Evolutionary conservation across 2,888 invertebrate species (phyloP).

Genomic region (Agrochola circellaris): DNA sequence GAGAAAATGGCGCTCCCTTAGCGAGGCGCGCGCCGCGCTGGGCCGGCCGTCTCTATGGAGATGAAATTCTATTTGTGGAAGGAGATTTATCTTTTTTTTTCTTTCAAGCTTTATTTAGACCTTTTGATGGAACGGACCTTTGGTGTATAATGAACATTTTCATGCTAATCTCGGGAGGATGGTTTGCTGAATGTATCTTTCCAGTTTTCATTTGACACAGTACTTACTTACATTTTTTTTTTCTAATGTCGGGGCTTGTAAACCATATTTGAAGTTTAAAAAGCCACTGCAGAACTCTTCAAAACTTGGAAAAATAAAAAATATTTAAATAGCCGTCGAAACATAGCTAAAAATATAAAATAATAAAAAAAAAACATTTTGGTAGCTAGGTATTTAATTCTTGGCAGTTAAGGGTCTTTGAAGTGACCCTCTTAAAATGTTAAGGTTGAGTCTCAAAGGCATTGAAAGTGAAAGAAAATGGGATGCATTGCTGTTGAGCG

Average conservation of each 20-base stretch:
- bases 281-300: no score
- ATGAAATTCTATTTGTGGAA: constrained; percentile 64
- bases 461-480: constrained; percentile 9
- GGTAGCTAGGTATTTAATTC: neutral
- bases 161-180: constrained; percentile 31
- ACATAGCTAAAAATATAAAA: neutral
- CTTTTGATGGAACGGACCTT: constrained; percentile 58
- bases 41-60: constrained; percentile 44
- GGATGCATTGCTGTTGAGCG: constrained; percentile 20
- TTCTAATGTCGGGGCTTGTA: no score
- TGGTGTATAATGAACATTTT: constrained; percentile 51
- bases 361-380: neutral
- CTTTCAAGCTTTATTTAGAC: constrained; percentile 56
- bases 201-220: constrained; percentile 17
- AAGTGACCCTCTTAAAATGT: constrained; percentile 25
- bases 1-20: constrained; percentile 67
- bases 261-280: neutral
- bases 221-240: neutral
- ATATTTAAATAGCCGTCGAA: no score
- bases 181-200: constrained; percentile 14
- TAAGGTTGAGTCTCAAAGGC: constrained; percentile 12
- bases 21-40: constrained; percentile 6
- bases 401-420: constrained; percentile 13
- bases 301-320: no score
- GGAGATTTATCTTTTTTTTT: constrained; percentile 49